Evolutionary conservation across 2,113 vertebrate genomes (phyloP).

Genomic region (Verasper variegatus): DNA sequence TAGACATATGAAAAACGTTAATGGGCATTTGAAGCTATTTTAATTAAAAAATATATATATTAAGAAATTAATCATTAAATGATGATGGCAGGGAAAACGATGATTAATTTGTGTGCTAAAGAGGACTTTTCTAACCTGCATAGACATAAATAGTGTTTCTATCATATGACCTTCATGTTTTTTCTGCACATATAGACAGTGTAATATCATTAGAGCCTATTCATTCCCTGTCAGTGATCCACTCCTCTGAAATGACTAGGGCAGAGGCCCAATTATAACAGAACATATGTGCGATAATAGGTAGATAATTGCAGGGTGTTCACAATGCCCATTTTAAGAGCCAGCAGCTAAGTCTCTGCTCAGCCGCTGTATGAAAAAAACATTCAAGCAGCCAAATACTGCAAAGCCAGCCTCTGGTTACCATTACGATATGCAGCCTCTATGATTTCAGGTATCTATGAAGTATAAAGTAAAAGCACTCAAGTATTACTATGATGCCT

Average conservation of each 20-base stretch:
- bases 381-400: neutral
- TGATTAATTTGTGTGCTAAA: neutral
- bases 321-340: constrained; percentile 67
- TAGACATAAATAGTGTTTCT: neutral
- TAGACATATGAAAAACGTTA: too few species aligned
- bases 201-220: constrained; percentile 31
- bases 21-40: neutral
- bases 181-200: constrained; percentile 24
- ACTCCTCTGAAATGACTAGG: constrained; percentile 46
- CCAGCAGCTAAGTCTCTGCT: constrained; percentile 57
- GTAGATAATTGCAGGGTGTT: constrained; percentile 77
- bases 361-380: constrained; percentile 48
- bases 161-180: constrained; percentile 33
- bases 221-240: constrained; percentile 37
- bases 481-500: constrained; percentile 21
- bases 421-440: neutral
- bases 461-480: constrained; percentile 28
- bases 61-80: neutral
- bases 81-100: constrained; percentile 1
- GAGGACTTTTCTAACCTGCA: neutral
- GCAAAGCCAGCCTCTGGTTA: neutral
- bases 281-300: constrained; percentile 76
- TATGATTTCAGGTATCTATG: constrained; percentile 19
- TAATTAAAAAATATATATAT: too few species aligned
- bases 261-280: constrained; percentile 73